Evolutionary conservation across 2,797 vertebrate genomes (phyloP), one percentile per base, ranked within the genome.

Genomic region (Neosilurus mollespiculum): DNA sequence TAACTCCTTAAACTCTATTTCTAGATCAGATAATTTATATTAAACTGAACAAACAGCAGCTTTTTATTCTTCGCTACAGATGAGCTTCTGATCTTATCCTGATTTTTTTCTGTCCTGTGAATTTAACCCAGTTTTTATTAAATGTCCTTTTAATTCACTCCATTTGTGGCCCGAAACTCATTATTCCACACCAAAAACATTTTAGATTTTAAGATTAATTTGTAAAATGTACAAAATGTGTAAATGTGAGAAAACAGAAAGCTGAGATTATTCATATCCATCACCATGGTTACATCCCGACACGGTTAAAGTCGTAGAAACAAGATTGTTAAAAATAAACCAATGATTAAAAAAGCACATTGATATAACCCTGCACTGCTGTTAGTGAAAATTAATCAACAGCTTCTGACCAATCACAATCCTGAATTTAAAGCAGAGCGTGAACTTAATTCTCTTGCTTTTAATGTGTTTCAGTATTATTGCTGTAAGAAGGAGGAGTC

Each of bases 401-500:
- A 30, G 18, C 30, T 72, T 9, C n/a, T 34, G 53, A 56, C 53
- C 72, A 75, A 75, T 75, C 72, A 62, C 1, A 43, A 16, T 9
- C 3, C 56, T 24, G 20, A 15, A 24, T 43, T 37, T 54, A 0
- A 2, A 6, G 0, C 24, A 16, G 10, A 2, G 26, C 4, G 43
- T 26, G n/a, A 43, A 6, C 12, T 49, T 0, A 62, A 37, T 11
- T 66, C 7, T 1, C 49, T 15, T 4, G 71, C 51, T 26, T 6
- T 65, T 61, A 9, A 73, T 53, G 81, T 61, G 61, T 43, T 24
- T 16, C 91, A 99, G 98, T 99, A 99, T 89, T 99, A 99, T 91
- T 99, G 98, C 94, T 99, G 98, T 93, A 99, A 97, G 93, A 97
- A 97, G 91, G 98, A 98, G 88, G 97, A 97, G 87, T 95, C 96